Base-by-base conservation (phyloP, 2,888 invertebrate species). In the Onchidella celtica region DNA sequence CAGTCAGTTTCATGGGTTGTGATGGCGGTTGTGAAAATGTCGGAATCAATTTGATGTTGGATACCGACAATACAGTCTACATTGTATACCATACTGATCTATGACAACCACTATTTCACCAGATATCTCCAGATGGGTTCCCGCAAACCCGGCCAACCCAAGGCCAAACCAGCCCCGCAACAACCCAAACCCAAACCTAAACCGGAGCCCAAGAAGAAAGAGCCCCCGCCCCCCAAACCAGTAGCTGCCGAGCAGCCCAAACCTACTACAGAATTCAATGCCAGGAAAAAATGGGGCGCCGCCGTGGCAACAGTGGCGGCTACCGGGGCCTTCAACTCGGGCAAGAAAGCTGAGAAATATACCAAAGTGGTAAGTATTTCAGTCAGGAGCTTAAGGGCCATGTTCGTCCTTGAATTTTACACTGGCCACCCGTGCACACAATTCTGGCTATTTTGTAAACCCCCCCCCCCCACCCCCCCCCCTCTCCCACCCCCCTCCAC, bases 71-170 rank as follows among this genome's bases (percentile, higher is more conserved):
- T n/a, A n/a, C n/a, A n/a, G n/a, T n/a, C n/a, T n/a, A n/a, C n/a
- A n/a, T n/a, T n/a, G n/a, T n/a, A n/a, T n/a, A n/a, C n/a, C n/a
- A n/a, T n/a, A n/a, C n/a, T n/a, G n/a, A n/a, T n/a, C n/a, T n/a
- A n/a, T n/a, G n/a, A n/a, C n/a, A n/a, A n/a, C n/a, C 11, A 2
- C 17, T 11, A 27, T 27, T 17, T 65, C 66, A n/a, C 17, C 73
- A 73, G 73, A 27, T 73, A 73, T 32, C 61, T 73, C 32, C 57
- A 73, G 14, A 73, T 73, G 73, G 73, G 73, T 21, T 73, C 73
- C 3, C 59, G 38, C n/a, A 59, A 2, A 32, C 59, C 73, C 11
- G n/a, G 36, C 34, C 36, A 59, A 34, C 59, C 29, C 0, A 68
- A 36, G 27, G 17, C 24, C 3, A 24, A 32, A 32, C 3, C 24